Evolutionary conservation across 2,888 invertebrate genomes (phyloP).

Genomic region (Boloria selene): DNA sequence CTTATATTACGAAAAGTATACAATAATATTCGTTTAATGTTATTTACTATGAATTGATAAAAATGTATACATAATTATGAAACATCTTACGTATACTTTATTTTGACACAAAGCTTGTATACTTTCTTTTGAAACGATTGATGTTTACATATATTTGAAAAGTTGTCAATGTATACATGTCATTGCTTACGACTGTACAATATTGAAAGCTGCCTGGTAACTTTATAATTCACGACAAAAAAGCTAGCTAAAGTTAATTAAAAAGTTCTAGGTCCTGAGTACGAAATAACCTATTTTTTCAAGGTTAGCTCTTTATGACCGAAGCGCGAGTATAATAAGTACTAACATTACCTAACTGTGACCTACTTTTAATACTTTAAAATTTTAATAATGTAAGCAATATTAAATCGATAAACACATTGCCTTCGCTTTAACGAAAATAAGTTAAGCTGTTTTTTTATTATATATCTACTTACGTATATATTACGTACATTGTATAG

Average conservation of each 20-base stretch:
- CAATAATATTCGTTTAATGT: too few relatives aligned
- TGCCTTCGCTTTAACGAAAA: not conserved
- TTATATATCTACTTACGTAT: not conserved
- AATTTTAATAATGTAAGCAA: conserved; percentile 1
- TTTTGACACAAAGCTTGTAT: too few relatives aligned
- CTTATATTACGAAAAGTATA: too few relatives aligned
- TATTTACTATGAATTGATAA: too few relatives aligned
- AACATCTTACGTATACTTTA: too few relatives aligned
- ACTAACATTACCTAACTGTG: conserved; percentile 7
- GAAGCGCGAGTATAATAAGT: conserved; percentile 4
- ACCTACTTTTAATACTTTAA: conserved; percentile 9
- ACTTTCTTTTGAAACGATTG: too few relatives aligned
- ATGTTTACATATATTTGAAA: too few relatives aligned
- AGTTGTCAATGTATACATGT: too few relatives aligned
- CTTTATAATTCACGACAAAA: conserved; percentile 8
- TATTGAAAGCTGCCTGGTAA: conserved; percentile 6
- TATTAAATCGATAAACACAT: not conserved
- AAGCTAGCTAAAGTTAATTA: conserved; percentile 15
- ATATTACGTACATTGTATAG: too few relatives aligned
- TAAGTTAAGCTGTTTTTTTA: not conserved
- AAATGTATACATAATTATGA: too few relatives aligned
- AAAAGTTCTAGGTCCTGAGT: conserved; percentile 9
- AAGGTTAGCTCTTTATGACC: conserved; percentile 15
- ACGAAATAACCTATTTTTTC: conserved; percentile 13
- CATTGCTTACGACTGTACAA: too few relatives aligned